Evolutionary conservation across 2,888 invertebrate genomes (phyloP).

Genomic region (Polyploca ridens): DNA sequence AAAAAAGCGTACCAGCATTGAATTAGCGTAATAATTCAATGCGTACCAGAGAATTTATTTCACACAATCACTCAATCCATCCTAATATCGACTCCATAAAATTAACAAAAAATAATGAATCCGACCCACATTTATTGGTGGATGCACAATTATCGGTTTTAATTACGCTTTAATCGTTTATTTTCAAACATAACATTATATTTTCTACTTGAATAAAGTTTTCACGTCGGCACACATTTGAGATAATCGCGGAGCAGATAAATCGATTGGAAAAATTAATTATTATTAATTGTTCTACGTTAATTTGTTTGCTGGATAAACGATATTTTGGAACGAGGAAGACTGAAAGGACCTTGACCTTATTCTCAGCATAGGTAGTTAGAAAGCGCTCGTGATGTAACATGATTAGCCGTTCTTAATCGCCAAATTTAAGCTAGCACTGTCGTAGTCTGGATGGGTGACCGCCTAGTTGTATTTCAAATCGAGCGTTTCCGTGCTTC

Average conservation of each 20-base stretch:
- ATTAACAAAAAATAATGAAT: conserved; percentile 53
- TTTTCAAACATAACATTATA: conserved; percentile 47
- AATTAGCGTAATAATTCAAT: too few species aligned
- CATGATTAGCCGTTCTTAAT: too few species aligned
- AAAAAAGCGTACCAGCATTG: too few species aligned
- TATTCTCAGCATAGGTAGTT: too few species aligned
- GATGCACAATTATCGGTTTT: conserved; percentile 69
- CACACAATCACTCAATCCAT: not conserved
- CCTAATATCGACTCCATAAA: conserved; percentile 18
- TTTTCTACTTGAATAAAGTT: conserved; percentile 22
- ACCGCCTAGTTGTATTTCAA: too few species aligned
- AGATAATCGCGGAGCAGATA: conserved; percentile 7
- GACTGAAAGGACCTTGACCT: too few species aligned
- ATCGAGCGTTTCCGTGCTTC: too few species aligned
- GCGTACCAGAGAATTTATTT: too few species aligned
- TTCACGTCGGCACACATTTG: conserved; percentile 17
- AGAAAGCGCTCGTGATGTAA: too few species aligned
- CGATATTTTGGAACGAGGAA: not conserved
- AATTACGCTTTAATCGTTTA: conserved; percentile 56
- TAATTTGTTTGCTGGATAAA: not conserved
- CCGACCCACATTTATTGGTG: conserved; percentile 55
- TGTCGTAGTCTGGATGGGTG: too few species aligned
- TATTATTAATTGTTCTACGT: conserved; percentile 1
- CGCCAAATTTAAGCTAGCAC: too few species aligned
- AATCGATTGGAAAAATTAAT: conserved; percentile 12